Evolutionary conservation across 2,113 vertebrate genomes (phyloP).

Genomic region (Hylia prasina): DNA sequence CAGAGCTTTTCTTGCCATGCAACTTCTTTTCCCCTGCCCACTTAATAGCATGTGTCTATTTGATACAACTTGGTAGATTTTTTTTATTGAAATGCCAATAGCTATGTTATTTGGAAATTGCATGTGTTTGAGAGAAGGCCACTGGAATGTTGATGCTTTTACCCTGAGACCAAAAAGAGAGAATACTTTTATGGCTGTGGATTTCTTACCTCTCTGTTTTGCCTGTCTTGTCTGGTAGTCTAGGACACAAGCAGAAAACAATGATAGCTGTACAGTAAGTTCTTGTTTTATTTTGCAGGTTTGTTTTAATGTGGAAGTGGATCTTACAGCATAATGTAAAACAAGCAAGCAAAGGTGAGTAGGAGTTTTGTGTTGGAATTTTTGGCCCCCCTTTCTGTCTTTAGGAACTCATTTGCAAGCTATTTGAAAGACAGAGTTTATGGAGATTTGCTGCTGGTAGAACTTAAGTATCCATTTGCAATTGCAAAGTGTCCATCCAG

Average conservation of each 20-base stretch:
- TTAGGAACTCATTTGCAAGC: neutral
- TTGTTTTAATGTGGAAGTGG: conserved; percentile 66
- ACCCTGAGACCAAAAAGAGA: neutral
- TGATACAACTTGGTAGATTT: neutral
- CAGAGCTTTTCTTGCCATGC: neutral
- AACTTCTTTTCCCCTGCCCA: neutral
- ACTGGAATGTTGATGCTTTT: neutral
- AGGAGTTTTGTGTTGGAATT: neutral
- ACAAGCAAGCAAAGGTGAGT: conserved; percentile 68
- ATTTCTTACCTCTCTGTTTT: neutral
- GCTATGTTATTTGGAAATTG: neutral
- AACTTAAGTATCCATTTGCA: neutral
- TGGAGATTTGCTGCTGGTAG: neutral
- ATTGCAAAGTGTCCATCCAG: neutral
- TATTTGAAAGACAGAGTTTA: neutral
- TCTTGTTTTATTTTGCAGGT: conserved; percentile 64
- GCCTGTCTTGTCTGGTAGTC: neutral
- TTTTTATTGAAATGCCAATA: neutral
- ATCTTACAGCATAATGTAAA: conserved; percentile 68
- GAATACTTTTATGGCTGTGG: neutral
- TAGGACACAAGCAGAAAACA: neutral
- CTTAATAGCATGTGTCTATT: neutral
- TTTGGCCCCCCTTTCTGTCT: neutral
- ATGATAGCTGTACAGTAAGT: neutral
- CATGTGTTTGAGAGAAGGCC: neutral